phyloP scores from a whole-genome alignment of 1,140 invertebrate species.

The Heliconius nattereri region DNA sequence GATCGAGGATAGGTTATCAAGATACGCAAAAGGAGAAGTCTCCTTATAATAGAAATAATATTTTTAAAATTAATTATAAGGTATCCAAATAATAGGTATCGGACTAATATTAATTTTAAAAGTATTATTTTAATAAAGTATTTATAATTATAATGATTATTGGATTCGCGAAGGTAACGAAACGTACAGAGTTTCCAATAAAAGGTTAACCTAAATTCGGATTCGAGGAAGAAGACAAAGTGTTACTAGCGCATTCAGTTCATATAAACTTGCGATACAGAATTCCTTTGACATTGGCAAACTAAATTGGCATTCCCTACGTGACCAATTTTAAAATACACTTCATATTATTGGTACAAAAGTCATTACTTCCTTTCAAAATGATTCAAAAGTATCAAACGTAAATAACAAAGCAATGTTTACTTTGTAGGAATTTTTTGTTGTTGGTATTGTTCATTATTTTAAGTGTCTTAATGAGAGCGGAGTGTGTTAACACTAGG shows the following conservation, averaged over 20 bases:
- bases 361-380: constrained; percentile 1
- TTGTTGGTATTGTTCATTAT: neutral
- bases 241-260: neutral
- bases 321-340: constrained; percentile 20
- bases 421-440: too few species aligned
- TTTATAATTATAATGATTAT: too few species aligned
- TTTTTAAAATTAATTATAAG: too few species aligned
- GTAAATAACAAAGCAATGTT: too few species aligned
- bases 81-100: too few species aligned
- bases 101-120: too few species aligned
- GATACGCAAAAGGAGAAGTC: too few species aligned
- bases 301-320: constrained; percentile 18
- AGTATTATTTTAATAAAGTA: too few species aligned
- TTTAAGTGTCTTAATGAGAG: too few species aligned
- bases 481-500: too few species aligned
- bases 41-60: too few species aligned
- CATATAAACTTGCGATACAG: constrained; percentile 24
- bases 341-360: constrained; percentile 18
- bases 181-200: neutral
- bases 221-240: constrained; percentile 3
- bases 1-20: too few species aligned
- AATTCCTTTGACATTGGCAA: constrained; percentile 32
- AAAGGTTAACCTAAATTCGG: constrained; percentile 5
- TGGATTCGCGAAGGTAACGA: neutral
- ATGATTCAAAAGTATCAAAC: neutral